Percentiles rank a stretch among this genome's conserved stretches.
Conservation (phyloP, 64 coral and sea anemone genomes). For the Montipora efflorescens region DNA sequence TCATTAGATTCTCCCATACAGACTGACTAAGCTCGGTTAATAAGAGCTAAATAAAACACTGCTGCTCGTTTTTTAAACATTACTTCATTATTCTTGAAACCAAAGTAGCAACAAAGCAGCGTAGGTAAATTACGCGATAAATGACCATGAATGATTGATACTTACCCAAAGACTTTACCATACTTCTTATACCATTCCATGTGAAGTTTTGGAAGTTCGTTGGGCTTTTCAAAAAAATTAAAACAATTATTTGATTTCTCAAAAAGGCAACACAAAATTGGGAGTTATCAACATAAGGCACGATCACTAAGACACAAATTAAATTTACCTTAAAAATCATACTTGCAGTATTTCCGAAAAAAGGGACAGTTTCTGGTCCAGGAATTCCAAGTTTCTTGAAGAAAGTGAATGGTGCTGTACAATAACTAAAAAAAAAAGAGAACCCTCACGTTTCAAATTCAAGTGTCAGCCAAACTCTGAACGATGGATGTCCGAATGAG, state of each 20-base stretch:
- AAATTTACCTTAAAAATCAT: neutral
- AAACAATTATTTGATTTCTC: neutral
- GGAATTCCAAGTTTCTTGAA: slow-evolving; percentile 43
- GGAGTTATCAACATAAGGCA: neutral
- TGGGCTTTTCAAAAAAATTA: slow-evolving; percentile 9
- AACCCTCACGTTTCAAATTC: neutral
- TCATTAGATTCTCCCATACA: too few relatives aligned
- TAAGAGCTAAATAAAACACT: too few relatives aligned
- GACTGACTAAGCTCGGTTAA: too few relatives aligned
- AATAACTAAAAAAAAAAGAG: neutral
- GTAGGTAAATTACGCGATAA: neutral
- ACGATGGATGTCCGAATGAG: too few relatives aligned
- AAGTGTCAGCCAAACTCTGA: too few relatives aligned
- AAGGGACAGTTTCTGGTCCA: slow-evolving; percentile 9
- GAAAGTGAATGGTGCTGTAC: neutral
- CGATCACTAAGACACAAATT: neutral
- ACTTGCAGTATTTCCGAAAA: slow-evolving; percentile 4
- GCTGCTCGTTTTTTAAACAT: too few relatives aligned
- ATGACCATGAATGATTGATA: neutral
- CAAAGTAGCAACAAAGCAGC: too few relatives aligned
- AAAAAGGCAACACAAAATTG: too few relatives aligned
- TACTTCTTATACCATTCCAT: slow-evolving; percentile 27
- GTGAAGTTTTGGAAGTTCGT: neutral
- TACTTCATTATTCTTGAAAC: too few relatives aligned
- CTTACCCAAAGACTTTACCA: slow-evolving; percentile 45